Conservation (phyloP, 2,888 invertebrate genomes). For the Bhutanitis thaidina region DNA sequence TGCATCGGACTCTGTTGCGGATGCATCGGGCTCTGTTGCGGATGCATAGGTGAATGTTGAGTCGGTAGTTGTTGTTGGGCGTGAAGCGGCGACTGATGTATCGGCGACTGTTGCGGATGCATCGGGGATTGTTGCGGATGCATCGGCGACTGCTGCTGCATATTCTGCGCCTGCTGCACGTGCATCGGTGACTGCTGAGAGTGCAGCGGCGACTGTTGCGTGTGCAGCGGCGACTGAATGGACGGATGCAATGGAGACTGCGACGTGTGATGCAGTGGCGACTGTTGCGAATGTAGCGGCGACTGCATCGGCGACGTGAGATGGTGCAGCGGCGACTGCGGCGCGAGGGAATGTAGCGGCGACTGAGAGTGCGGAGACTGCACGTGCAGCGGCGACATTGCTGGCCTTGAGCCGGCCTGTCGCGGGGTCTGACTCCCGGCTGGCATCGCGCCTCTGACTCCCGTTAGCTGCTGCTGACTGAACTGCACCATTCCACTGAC, state of each 20-base stretch:
- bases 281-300: constrained; percentile 65
- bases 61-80: constrained; percentile 37
- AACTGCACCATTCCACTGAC: constrained; percentile 60
- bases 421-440: constrained; percentile 42
- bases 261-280: constrained; percentile 55
- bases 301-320: constrained; percentile 61
- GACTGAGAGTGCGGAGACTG: constrained; percentile 53
- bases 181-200: constrained; percentile 66
- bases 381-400: constrained; percentile 65
- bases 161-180: constrained; percentile 47
- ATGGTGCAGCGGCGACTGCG: constrained; percentile 40
- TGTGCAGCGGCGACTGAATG: constrained; percentile 61
- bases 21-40: constrained; percentile 55
- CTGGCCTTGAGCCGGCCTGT: constrained; percentile 52
- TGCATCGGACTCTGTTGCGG: constrained; percentile 53
- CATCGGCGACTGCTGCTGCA: constrained; percentile 44
- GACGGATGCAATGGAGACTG: constrained; percentile 62
- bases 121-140: constrained; percentile 52
- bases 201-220: constrained; percentile 62
- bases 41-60: constrained; percentile 38
- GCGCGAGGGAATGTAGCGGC: constrained; percentile 36
- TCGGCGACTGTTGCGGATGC: constrained; percentile 48
- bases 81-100: constrained; percentile 51
- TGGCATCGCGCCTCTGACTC: constrained; percentile 36
- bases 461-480: constrained; percentile 50